Conservation (phyloP, 2,797 vertebrate species). For the Fistularia tabacaria region DNA sequence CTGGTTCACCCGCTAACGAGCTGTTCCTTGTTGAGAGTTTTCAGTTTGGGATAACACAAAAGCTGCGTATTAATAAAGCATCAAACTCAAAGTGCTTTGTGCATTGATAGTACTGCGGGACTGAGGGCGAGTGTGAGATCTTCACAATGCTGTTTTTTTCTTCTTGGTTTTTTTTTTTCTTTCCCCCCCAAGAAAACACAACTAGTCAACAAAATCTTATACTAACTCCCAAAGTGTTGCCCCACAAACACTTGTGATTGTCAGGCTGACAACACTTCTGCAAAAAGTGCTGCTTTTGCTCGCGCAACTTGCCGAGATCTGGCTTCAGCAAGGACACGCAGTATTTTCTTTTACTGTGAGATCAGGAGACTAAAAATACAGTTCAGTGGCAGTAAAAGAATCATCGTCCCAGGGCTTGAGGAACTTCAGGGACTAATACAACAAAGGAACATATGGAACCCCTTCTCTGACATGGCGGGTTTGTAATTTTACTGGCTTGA, state of each 20-base stretch:
- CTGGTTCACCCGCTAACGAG: conserved; percentile 56
- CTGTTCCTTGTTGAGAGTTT: conserved; percentile 53
- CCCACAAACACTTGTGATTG: not conserved
- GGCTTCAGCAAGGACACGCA: too few relatives aligned
- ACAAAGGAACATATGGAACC: too few relatives aligned
- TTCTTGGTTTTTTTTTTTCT: conserved; percentile 1
- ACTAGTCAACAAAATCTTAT: conserved; percentile 1
- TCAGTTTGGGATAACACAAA: conserved; percentile 40
- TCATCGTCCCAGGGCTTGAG: too few relatives aligned
- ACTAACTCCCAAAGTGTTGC: conserved; percentile 2
- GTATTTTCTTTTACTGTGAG: too few relatives aligned
- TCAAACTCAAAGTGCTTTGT: conserved; percentile 35
- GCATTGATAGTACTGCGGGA: conserved; percentile 24
- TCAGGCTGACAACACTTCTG: not conserved
- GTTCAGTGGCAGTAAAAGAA: too few relatives aligned
- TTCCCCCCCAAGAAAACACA: not conserved
- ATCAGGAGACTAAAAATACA: too few relatives aligned
- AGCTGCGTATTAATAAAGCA: conserved; percentile 66
- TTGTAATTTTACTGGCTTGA: too few relatives aligned
- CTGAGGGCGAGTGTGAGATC: conserved; percentile 1
- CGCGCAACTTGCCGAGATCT: not conserved
- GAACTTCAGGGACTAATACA: too few relatives aligned
- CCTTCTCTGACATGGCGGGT: too few relatives aligned
- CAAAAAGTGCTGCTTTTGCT: not conserved
- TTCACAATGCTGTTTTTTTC: not conserved